Evolutionary conservation across 2,113 vertebrate genomes (phyloP).

Genomic region (Tragelaphus strepsiceros): DNA sequence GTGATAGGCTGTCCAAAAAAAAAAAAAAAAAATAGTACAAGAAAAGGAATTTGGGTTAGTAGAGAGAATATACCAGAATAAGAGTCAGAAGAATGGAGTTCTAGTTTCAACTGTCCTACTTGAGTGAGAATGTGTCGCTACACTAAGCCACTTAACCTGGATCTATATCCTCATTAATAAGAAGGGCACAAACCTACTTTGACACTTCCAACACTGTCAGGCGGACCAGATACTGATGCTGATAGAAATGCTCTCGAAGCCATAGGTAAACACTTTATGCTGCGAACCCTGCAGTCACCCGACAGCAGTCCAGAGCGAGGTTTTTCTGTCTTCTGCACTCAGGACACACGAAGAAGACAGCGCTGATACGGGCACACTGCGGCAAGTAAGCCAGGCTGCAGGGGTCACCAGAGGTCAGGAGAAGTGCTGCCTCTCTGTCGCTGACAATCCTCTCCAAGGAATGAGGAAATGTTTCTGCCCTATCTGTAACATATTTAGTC

Average conservation of each 20-base stretch:
- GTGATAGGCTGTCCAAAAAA: not conserved
- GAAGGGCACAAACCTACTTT: constrained; percentile 37
- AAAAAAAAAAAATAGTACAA: not conserved
- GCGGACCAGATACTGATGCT: not conserved
- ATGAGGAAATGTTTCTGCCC: not conserved
- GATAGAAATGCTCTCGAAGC: not conserved
- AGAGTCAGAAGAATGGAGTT: constrained; percentile 25
- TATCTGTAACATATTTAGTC: not conserved
- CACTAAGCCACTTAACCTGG: constrained; percentile 50
- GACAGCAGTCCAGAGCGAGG: not conserved
- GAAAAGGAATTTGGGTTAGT: constrained; percentile 61
- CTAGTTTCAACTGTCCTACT: constrained; percentile 65
- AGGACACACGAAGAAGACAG: not conserved
- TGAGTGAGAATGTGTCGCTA: constrained; percentile 13
- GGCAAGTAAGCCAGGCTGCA: not conserved
- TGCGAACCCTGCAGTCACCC: not conserved
- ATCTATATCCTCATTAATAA: constrained; percentile 52
- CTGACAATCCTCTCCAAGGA: not conserved
- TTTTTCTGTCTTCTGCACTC: not conserved
- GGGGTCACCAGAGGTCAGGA: not conserved
- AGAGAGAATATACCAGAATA: constrained; percentile 55
- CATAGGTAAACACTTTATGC: not conserved
- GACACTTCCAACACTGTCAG: not conserved
- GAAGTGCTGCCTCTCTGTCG: not conserved
- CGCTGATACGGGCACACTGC: not conserved